Base-by-base conservation (phyloP, 2,888 invertebrate species). In the Macrophya annulata region DNA sequence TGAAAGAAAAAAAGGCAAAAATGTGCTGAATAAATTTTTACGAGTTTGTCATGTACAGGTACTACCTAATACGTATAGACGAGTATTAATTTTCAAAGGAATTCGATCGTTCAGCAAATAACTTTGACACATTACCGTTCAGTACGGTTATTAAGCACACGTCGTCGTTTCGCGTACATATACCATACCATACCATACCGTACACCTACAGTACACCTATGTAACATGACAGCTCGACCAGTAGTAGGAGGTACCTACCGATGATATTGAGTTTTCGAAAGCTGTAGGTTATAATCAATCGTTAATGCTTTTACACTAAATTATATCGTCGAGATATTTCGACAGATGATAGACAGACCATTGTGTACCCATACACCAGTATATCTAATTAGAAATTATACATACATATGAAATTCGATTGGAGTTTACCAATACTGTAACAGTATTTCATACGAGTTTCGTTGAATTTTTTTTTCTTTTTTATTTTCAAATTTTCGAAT, bases 41-140 rank as follows among this genome's bases (percentile, higher is more conserved):
- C 31, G 1, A 31, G 31, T 31, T 31, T 31, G 1, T 31, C 31
- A 3, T 31, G 48, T 62, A 21, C n/a, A 17, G n/a, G n/a, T n/a
- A n/a, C 15, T n/a, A n/a, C 1, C 3, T 15, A 15, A 1, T 48
- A 48, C 25, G 37, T 43, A 74, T 45, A 40, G 40, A 1, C 45
- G 25, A 1, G 55, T 17, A 37, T 62, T 59, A 31, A 21, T 51
- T 51, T 59, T 79, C 59, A 79, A 79, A 79, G 59, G 79, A 79
- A 79, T 79, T 62, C 40, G 79, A 43, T 40, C n/a, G 37, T 59
- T 79, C 79, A 79, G 79, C 79, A 79, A 79, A 79, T 79, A 79
- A 59, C 55, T 40, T 79, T 79, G 59, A 79, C 40, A 79, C 59
- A 77, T 79, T 79, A 59, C 40, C 40, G 62, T 17, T 43, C 43